These are phyloP conservation scores for Strigamia crassipes DNA, from an alignment of 2,888 invertebrate species.

Conservation along the genomic window DNA sequence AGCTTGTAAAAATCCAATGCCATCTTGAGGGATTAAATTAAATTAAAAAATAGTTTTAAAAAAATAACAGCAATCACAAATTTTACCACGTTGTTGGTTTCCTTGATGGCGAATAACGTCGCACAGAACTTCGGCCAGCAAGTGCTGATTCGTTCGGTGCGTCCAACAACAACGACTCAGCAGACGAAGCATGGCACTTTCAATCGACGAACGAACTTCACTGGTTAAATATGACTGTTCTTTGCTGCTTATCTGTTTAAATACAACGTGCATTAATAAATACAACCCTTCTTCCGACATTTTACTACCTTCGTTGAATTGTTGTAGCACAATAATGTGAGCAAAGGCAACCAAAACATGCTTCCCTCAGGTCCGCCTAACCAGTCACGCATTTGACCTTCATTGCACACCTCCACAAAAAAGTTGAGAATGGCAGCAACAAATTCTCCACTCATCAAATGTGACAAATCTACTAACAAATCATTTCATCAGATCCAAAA, in stretches of 20 bases:
- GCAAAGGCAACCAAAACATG: constrained; percentile 82
- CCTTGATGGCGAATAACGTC: constrained; percentile 72
- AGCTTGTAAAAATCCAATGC: constrained; percentile 53
- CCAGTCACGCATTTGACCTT: constrained; percentile 84
- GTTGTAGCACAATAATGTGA: constrained; percentile 69
- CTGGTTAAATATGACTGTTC: not conserved
- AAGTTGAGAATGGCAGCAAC: constrained; percentile 68
- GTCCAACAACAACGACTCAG: constrained; percentile 82
- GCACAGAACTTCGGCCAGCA: constrained; percentile 78
- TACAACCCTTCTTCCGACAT: not conserved
- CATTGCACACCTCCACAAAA: constrained; percentile 78
- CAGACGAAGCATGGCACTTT: constrained; percentile 74
- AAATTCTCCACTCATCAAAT: constrained; percentile 54
- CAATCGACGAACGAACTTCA: constrained; percentile 55
- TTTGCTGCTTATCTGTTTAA: not conserved
- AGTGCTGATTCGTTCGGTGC: constrained; percentile 80
- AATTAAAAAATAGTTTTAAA: not conserved
- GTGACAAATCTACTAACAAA: constrained; percentile 29
- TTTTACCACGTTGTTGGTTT: constrained; percentile 7
- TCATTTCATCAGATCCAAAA: no score
- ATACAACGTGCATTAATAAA: not conserved
- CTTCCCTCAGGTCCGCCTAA: constrained; percentile 78
- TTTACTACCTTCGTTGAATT: not conserved
- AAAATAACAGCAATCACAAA: not conserved
- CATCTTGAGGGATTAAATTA: constrained; percentile 42